Evolutionary conservation across 2,113 vertebrate genomes (phyloP).

Genomic region (Gobio gobio): DNA sequence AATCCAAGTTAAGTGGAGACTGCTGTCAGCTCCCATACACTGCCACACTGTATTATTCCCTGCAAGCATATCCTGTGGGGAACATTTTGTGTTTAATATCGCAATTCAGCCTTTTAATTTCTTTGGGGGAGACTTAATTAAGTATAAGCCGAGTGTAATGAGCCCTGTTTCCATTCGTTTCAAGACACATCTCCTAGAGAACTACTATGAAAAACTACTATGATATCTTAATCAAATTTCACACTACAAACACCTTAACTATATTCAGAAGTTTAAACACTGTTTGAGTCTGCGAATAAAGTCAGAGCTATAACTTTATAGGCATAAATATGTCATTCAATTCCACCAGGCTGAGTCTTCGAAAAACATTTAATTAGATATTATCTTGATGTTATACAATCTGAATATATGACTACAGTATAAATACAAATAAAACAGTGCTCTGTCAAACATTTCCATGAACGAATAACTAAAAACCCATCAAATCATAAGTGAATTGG

Average conservation of each 20-base stretch:
- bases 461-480: background rate
- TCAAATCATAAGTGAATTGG: background rate
- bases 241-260: background rate
- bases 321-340: constrained; percentile 6
- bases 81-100: constrained; percentile 23
- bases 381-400: background rate
- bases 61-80: constrained; percentile 25
- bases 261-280: constrained; percentile 23
- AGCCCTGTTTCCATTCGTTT: constrained; percentile 2
- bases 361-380: background rate
- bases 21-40: constrained; percentile 38
- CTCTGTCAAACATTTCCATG: background rate
- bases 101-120: constrained; percentile 22
- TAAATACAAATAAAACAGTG: background rate
- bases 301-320: background rate
- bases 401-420: background rate
- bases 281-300: background rate
- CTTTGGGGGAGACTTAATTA: constrained; percentile 6
- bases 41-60: constrained; percentile 35
- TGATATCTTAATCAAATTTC: constrained; percentile 1
- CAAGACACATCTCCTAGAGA: constrained; percentile 3
- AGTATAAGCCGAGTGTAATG: background rate
- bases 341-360: background rate
- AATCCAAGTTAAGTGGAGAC: constrained; percentile 31
- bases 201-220: background rate